Evolutionary conservation across 2,113 vertebrate species (phyloP), one percentile per base, ranked within the genome.

Genomic region (Butorides virescens): DNA sequence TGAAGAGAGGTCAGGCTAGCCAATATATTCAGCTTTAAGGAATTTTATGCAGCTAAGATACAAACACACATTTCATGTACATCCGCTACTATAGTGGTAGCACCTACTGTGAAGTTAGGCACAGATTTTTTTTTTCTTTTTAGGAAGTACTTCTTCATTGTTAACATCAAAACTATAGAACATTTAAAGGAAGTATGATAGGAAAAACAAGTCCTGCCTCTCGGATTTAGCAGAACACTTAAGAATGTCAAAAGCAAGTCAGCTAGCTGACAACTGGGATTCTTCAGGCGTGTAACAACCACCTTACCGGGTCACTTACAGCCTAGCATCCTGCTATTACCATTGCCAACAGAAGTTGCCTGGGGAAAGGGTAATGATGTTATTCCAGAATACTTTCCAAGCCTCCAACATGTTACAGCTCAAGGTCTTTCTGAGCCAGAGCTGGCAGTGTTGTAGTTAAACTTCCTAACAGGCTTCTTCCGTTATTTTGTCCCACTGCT

Each of bases 201-300:
- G 30, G 67, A 76, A 90, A 82, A 90, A 9, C 11, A 70, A 88
- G 32, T 42, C 34, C 62, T 49, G 62, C 34, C 27, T 56, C 62
- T 94, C 1, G 0, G n/a, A 80, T 76, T 86, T 49, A 93, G 58
- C 44, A 73, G 30, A 76, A 65, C 46, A 44, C 49, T 76, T 65
- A 12, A 50, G 44, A 79, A 83, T n/a, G 30, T 65, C 71, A n/a
- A 73, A 75, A 90, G 52, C 59, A 89, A 91, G 66, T 39, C 53
- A 86, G 42, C 29, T 36, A 93, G 36, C 71, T 93, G 74, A 68
- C 61, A 86, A 81, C 34, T 86, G 62, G 66, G 58, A 92, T 44
- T 79, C 71, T 34, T 75, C 75, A 79, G 36, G 55, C 67, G 53
- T 2, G 4, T 46, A 81, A 74, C 52, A 4, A n/a, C 50, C 1